phyloP scores from a whole-genome alignment of 1,140 invertebrate genomes.

The Bombus consobrinus region DNA sequence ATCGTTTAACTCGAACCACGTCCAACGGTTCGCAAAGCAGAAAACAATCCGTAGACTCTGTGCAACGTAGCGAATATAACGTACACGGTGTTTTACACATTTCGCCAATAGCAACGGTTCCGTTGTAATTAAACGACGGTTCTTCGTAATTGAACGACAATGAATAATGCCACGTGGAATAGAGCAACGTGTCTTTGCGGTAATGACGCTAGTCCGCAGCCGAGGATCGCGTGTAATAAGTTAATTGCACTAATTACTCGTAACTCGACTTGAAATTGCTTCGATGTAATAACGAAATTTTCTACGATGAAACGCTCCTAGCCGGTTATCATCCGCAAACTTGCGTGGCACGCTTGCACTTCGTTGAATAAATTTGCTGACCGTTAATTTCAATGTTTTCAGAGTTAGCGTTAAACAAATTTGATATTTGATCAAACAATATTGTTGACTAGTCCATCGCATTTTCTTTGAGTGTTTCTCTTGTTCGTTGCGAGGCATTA shows the following conservation, averaged over 20 bases:
- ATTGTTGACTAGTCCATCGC: background rate
- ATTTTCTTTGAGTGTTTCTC: background rate
- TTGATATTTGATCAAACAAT: background rate
- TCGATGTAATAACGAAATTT: constrained; percentile 21
- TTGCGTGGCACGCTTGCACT: background rate
- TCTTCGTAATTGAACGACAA: constrained; percentile 1
- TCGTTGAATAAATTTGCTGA: background rate
- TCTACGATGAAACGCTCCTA: too few species aligned
- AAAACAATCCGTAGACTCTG: background rate
- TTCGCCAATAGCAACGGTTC: background rate
- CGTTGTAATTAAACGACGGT: constrained; percentile 6
- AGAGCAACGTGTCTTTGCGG: background rate
- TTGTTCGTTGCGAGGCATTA: background rate
- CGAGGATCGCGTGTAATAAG: background rate
- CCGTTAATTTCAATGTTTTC: background rate
- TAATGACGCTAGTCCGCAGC: background rate
- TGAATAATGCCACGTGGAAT: background rate
- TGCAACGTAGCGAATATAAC: background rate
- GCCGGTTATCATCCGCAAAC: background rate
- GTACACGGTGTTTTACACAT: background rate
- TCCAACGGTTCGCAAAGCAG: background rate
- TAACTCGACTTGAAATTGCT: constrained; percentile 10
- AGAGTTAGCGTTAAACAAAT: background rate
- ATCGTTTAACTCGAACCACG: background rate
- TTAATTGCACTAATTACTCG: constrained; percentile 5